Conservation (phyloP, 2,797 vertebrate genomes). For the Neomorphus geoffroyi region DNA sequence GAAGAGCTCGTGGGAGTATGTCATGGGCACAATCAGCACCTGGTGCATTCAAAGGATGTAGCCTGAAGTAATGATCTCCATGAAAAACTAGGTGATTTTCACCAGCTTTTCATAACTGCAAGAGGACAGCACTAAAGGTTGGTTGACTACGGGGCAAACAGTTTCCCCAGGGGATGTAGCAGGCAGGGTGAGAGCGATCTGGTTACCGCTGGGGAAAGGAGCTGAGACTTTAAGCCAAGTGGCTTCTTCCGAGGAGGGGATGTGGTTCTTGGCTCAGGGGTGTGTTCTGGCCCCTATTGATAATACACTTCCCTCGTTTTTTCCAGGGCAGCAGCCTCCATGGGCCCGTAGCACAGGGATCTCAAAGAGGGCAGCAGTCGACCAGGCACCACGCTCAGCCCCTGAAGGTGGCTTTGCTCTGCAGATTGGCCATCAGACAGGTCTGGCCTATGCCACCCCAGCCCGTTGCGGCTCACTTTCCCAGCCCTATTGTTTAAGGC, state of each 20-base stretch:
- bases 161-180: background rate
- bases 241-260: background rate
- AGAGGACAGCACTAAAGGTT: background rate
- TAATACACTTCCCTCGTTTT: background rate
- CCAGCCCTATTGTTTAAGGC: background rate
- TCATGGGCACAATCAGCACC: background rate
- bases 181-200: background rate
- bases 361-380: background rate
- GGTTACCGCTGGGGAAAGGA: background rate
- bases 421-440: background rate
- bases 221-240: background rate
- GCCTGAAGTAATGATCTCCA: background rate
- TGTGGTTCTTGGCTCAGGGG: accelerated
- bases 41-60: background rate
- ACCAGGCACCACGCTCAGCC: background rate
- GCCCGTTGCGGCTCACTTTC: background rate
- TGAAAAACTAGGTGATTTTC: background rate
- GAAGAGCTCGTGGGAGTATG: background rate
- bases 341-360: background rate
- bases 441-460: background rate
- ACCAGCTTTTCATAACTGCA: background rate
- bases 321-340: background rate
- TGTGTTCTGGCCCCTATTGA: background rate
- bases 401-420: background rate
- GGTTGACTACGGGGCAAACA: background rate